Base-by-base conservation (phyloP, 2,113 vertebrate species). In the Kryptolebias marmoratus region DNA sequence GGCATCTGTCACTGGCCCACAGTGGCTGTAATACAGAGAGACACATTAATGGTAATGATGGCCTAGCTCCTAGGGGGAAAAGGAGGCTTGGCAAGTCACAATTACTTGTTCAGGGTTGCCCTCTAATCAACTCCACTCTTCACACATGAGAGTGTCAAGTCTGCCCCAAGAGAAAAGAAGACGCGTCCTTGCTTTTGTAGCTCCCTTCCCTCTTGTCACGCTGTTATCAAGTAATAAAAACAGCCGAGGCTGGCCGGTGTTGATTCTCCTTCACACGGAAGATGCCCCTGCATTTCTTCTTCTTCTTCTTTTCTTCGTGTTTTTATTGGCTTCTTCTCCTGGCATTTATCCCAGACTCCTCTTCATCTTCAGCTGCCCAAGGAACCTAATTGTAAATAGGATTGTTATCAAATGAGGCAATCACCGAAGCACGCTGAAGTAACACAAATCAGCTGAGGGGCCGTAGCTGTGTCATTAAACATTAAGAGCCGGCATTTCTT, bases 1-100 rank as follows among this genome's bases (percentile, higher is more conserved):
- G 63, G 82, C 74, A 66, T 82, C 80, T 89, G 80, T 87, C 76
- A 83, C 67, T 64, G 80, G 58, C 42, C 48, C 15, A 12, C 48
- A 32, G 72, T 39, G 5, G 58, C 77, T 77, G 81, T 86, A 81
- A 89, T 83, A 79, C 27, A 69, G 77, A 84, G 72, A 80, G 87
- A 85, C 79, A 83, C 70, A 84, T 86, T 87, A 88, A 88, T 88
- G 82, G 82, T 80, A 87, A 91, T 87, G 85, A 90, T 73, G 79
- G 78, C 59, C 73, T 64, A 14, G 68, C 69, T 72, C 69, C 60
- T 42, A 10, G 49, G 77, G 64, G 75, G 45, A 72, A 79, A 82
- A 55, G 73, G 68, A 78, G 78, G 68, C 66, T 77, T 84, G 83
- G 75, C 84, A 81, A 85, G 82, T 86, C 86, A 82, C 83, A 83